A percentile compares a stretch with the other conserved stretches of the same genome.
Conservation (phyloP, 1,140 invertebrate species). For the Scylla paramamosain region DNA sequence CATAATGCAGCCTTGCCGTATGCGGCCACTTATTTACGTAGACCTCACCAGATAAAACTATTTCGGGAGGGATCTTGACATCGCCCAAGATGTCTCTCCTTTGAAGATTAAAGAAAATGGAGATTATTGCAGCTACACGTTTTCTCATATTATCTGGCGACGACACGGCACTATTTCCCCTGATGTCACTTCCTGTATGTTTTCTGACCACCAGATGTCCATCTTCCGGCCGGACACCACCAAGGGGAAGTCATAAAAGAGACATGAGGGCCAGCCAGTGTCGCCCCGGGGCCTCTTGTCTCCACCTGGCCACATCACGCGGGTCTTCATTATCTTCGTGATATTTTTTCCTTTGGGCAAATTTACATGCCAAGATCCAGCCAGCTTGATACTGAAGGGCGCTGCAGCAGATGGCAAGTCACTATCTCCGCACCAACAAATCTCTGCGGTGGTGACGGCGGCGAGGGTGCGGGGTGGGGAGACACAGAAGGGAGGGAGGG, state of each 20-base stretch:
- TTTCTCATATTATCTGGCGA: constrained; percentile 21
- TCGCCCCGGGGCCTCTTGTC: not conserved
- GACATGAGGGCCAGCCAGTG: not conserved
- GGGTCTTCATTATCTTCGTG: not conserved
- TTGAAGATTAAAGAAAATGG: constrained; percentile 75
- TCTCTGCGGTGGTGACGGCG: constrained; percentile 9
- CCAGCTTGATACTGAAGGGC: constrained; percentile 46
- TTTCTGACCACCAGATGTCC: not conserved
- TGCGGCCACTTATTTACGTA: constrained; percentile 47
- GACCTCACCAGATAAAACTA: constrained; percentile 63
- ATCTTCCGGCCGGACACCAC: not conserved
- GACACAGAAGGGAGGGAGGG: not conserved
- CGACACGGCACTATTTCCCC: not conserved
- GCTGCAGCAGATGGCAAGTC: constrained; percentile 40
- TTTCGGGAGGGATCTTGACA: constrained; percentile 69
- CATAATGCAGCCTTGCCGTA: constrained; percentile 72
- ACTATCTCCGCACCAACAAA: constrained; percentile 54
- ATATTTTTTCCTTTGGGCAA: constrained; percentile 43
- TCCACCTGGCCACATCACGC: not conserved
- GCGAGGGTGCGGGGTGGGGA: not conserved
- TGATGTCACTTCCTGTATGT: not conserved
- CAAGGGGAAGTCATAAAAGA: not conserved
- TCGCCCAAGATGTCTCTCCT: constrained; percentile 71
- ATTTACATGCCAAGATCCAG: constrained; percentile 54
- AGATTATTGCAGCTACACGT: constrained; percentile 54